Evolutionary conservation across 2,888 invertebrate species (phyloP).

Genomic region (Campoplex capitator): DNA sequence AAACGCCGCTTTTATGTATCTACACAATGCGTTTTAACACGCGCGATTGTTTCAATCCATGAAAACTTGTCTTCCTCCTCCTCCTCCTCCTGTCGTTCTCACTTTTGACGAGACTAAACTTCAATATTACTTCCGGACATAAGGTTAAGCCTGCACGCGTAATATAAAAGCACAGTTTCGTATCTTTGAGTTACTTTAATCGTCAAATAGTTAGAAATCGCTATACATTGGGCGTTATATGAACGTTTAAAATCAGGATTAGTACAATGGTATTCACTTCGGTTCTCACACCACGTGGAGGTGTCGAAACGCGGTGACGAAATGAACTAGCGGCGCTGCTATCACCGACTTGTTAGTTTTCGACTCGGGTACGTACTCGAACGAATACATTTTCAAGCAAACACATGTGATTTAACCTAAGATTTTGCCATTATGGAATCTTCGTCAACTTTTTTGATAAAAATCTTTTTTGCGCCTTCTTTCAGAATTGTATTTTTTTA

Average conservation of each 20-base stretch:
- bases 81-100: background rate
- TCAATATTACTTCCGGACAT: slow-evolving; percentile 24
- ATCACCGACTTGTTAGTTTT: background rate
- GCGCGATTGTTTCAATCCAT: slow-evolving; percentile 49
- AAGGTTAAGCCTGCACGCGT: background rate
- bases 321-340: background rate
- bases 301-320: background rate
- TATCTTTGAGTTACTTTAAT: background rate
- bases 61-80: slow-evolving; percentile 18
- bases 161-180: background rate
- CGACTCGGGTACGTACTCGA: background rate
- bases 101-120: background rate
- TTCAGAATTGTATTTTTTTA: no score
- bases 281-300: background rate
- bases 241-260: background rate
- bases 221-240: background rate
- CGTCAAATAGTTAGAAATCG: background rate
- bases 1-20: background rate
- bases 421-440: background rate
- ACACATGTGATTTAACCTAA: no score
- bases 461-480: no score
- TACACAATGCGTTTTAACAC: slow-evolving; percentile 27
- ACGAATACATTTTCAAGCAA: no score
- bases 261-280: background rate
- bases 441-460: no score